Evolutionary conservation across 1,140 invertebrate species (phyloP), one percentile per base, ranked within the genome.

Genomic region (Apis laboriosa): DNA sequence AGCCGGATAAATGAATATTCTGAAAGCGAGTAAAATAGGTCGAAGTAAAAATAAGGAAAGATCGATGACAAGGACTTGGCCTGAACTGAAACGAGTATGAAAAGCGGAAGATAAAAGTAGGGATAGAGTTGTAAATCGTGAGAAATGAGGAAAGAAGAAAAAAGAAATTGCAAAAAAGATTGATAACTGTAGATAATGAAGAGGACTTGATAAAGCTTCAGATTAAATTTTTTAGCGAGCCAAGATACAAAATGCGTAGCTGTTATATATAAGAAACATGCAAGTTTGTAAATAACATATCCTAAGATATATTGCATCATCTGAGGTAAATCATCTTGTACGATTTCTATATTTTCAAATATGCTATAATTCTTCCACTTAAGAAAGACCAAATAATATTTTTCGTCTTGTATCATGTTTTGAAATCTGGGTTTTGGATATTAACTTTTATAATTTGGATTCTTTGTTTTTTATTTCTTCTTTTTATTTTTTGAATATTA

Each of bases 11-110:
- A 76, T 81, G 72, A 81, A 81, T 76, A 81, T 76, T 63, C 63
- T 77, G 55, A 53, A 76, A 21, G 72, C 21, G 43, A 19, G 15
- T 66, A 53, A 81, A 82, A 70, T 70, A 51, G 80, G 80, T 70
- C 74, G 74, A 60, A 68, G 80, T 77, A 82, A 82, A 82, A 82
- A 82, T 77, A 82, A 77, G 72, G 79, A 12, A 67, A 58, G 73
- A 81, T 81, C 80, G 74, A 82, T 82, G 80, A n/a, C 19, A n/a
- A 55, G 70, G 58, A 73, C 73, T 28, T 64, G 28, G 9, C 9
- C 13, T 61, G 34, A 43, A 43, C 17, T 63, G 13, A 24, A 24
- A 13, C 61, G 24, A 28, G 24, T 63, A 63, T 63, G 61, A 63
- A 17, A 12, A 21, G 9, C 17, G 55, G 55, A 55, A 56, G 71